Conservation (phyloP, 2,888 invertebrate species). For the Cephus pulcher region DNA sequence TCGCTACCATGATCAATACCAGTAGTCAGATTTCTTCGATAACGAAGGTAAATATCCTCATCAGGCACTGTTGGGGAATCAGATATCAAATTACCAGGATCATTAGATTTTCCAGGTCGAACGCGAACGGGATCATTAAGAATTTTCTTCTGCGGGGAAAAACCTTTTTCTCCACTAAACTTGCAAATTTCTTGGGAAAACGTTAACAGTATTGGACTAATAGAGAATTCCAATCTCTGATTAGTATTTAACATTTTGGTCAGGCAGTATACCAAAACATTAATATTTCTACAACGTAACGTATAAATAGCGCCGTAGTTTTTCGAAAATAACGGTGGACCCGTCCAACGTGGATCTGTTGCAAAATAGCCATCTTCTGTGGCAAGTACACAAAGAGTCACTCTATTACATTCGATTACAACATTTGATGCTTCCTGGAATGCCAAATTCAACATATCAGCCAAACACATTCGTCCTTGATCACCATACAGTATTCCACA, state of each 20-base stretch:
- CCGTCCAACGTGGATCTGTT: constrained; percentile 56
- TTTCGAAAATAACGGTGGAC: constrained; percentile 54
- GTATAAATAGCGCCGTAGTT: constrained; percentile 55
- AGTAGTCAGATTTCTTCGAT: constrained; percentile 35
- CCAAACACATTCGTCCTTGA: constrained; percentile 34
- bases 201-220: constrained; percentile 47
- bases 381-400: constrained; percentile 42
- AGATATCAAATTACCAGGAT: constrained; percentile 25
- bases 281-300: constrained; percentile 53
- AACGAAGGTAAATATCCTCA: constrained; percentile 41
- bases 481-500: constrained; percentile 54
- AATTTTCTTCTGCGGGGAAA: constrained; percentile 31
- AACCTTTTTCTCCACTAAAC: constrained; percentile 18
- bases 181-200: constrained; percentile 35
- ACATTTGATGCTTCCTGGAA: constrained; percentile 42
- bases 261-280: constrained; percentile 50
- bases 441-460: constrained; percentile 34
- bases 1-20: constrained; percentile 35
- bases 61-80: constrained; percentile 42
- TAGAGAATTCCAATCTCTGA: constrained; percentile 44
- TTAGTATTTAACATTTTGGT: constrained; percentile 59
- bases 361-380: constrained; percentile 52
- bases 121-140: constrained; percentile 34
- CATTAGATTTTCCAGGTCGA: constrained; percentile 37
- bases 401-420: constrained; percentile 52